Evolutionary conservation across 2,113 vertebrate species (phyloP), one percentile per base, ranked within the genome.

Genomic region (Sylvietta virens): DNA sequence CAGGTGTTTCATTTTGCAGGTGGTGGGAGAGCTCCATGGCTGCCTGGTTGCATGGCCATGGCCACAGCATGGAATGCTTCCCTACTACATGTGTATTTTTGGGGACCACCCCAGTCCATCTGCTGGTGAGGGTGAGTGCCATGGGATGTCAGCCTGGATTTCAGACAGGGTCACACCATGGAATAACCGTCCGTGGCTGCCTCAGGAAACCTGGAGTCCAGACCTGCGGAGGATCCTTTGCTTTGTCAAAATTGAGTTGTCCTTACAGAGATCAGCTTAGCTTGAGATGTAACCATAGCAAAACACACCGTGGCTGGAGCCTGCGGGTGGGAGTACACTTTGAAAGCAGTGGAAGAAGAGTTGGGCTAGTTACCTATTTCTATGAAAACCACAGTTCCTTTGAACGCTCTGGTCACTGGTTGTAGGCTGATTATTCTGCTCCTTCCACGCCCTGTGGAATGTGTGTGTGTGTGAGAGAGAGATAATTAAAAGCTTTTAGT

Each of bases 401-500:
- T 87, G 94, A 91, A 85, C 84, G 22, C 2, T 5, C 1, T 0
- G 2, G 69, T 87, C 87, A 76, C 56, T 23, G 2, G 44, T 60
- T 82, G 66, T 54, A 65, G 96, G 90, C 96, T 95, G 96, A 97
- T 97, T 96, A 93, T 82, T 62, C 23, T 15, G 12, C 45, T 66
- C 35, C 57, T 81, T 93, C 94, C 90, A 90, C 92, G 1, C 92
- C 96, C 95, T 66, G 19, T 8, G 20, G 69, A 69, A 79, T 67
- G 66, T 44, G 48, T 12, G 89, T 95, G 95, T 74, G 81, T 8
- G 95, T 74, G 81, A 7, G 81, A 79, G 84, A 80, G 84, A 96
- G 94, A 93, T 97, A 93, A 96, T 96, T 85, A 93, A 95, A 95
- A 95, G 92, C 90, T 95, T 94, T 88, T 88, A 64, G 78, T 95